Percentiles rank a stretch among this genome's conserved stretches.
phyloP scores from a whole-genome alignment of 2,888 invertebrate genomes.

The Schrankia costaestrigalis region DNA sequence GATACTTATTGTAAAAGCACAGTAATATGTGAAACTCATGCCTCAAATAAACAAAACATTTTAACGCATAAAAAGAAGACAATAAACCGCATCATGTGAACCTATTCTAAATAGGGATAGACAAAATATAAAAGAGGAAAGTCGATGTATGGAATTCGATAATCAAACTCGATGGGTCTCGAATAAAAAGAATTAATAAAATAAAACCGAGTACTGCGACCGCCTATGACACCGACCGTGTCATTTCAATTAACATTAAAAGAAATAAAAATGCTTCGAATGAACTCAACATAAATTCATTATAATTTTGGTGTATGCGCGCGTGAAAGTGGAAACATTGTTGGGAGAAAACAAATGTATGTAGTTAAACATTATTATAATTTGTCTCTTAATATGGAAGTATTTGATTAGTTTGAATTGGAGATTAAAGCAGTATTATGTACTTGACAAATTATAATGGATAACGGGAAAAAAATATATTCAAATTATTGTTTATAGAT shows the following conservation, averaged over 20 bases:
- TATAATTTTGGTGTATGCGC: conserved; percentile 45
- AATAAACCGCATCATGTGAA: conserved; percentile 53
- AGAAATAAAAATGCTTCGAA: conserved; percentile 57
- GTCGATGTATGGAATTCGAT: conserved; percentile 62
- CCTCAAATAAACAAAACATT: no score
- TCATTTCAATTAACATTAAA: conserved; percentile 75
- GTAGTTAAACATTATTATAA: conserved; percentile 2
- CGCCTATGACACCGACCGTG: conserved; percentile 56
- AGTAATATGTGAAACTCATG: no score
- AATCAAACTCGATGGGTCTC: conserved; percentile 52
- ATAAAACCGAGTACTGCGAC: conserved; percentile 46
- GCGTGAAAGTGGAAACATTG: conserved; percentile 43
- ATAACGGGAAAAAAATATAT: no score
- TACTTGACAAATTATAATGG: no score
- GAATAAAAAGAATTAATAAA: conserved; percentile 64
- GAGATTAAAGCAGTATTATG: no score
- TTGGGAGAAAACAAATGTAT: conserved; percentile 7
- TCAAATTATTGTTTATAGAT: no score
- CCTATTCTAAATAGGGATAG: conserved; percentile 41
- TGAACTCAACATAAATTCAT: conserved; percentile 48
- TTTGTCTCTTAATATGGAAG: conserved; percentile 5
- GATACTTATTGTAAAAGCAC: no score
- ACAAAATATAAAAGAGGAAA: conserved; percentile 65
- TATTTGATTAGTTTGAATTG: no score
- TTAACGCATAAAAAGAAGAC: no score